phyloP scores from a whole-genome alignment of 1,140 invertebrate species.

The Linepithema humile region DNA sequence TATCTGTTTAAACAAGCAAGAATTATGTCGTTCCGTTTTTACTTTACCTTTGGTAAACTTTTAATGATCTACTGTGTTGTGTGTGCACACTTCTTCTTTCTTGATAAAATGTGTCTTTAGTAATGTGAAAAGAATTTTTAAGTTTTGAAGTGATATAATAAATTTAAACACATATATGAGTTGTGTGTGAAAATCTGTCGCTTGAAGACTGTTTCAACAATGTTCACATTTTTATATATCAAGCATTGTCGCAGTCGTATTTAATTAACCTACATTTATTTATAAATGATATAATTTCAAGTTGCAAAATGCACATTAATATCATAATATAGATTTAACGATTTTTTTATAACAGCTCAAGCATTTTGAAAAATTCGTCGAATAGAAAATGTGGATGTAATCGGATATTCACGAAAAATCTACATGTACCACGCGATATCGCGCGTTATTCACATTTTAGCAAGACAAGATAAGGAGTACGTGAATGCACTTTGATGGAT shows the following conservation, averaged over 20 bases:
- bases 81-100: background rate
- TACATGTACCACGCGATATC: background rate
- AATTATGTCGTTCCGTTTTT: background rate
- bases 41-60: background rate
- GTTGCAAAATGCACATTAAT: slow-evolving; percentile 2
- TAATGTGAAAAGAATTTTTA: background rate
- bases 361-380: background rate
- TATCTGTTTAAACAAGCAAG: background rate
- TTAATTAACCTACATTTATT: no score
- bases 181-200: no score
- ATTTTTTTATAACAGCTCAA: background rate
- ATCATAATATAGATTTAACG: background rate
- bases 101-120: background rate
- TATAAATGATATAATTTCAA: no score
- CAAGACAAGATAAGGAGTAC: slow-evolving; percentile 10
- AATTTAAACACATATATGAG: no score
- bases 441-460: background rate
- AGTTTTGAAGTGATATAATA: no score
- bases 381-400: background rate
- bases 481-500: background rate
- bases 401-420: background rate
- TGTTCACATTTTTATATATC: no score
- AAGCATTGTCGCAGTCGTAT: no score
- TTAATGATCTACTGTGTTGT: background rate
- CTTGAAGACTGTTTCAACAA: no score